A percentile compares a stretch with the other conserved stretches of the same genome.
phyloP scores from a whole-genome alignment of 2,888 invertebrate genomes.

The Melanchra persicariae region DNA sequence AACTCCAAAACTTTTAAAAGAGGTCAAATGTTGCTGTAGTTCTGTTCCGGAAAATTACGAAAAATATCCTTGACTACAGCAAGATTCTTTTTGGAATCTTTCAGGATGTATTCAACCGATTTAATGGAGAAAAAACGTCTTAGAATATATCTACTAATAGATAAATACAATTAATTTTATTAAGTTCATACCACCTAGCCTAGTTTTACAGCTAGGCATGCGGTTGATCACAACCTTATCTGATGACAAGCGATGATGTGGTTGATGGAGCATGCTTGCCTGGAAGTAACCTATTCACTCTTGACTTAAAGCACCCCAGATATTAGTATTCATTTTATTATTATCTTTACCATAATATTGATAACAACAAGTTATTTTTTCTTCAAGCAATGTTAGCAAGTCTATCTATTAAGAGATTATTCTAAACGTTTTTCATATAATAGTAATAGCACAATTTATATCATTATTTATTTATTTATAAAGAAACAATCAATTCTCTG shows the following conservation, averaged over 20 bases:
- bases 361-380: background rate
- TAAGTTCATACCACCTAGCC: too few species aligned
- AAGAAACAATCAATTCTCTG: slow-evolving; percentile 48
- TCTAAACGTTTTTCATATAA: slow-evolving; percentile 5
- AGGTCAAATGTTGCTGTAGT: background rate
- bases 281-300: too few species aligned
- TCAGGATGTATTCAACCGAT: slow-evolving; percentile 10
- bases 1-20: too few species aligned
- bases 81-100: background rate
- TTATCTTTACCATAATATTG: background rate
- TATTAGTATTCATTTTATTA: background rate
- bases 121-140: slow-evolving; percentile 1
- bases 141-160: slow-evolving; percentile 13
- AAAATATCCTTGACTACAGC: background rate
- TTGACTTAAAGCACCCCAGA: too few species aligned
- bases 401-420: slow-evolving; percentile 29
- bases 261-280: too few species aligned
- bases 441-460: slow-evolving; percentile 45
- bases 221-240: too few species aligned
- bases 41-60: background rate
- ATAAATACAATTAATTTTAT: background rate
- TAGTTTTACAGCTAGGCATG: too few species aligned
- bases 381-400: background rate
- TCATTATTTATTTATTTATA: slow-evolving; percentile 1
- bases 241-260: too few species aligned